Evolutionary conservation across 2,113 vertebrate genomes (phyloP), one percentile per base, ranked within the genome.

Genomic region (Triplophysa dalaica): DNA sequence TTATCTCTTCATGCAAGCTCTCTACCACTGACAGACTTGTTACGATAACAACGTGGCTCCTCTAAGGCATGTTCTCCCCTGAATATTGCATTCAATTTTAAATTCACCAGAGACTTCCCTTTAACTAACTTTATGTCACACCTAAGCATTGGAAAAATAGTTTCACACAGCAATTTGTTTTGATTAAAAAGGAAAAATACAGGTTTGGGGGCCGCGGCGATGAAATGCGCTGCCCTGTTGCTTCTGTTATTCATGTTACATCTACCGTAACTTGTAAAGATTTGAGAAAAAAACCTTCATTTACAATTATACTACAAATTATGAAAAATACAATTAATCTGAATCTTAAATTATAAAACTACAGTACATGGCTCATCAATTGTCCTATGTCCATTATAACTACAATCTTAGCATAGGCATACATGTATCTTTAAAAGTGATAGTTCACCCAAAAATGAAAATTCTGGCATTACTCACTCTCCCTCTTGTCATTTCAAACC

Each of bases 1-100:
- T 81, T 88, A 86, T 90, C 85, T 75, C 61, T 85, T 61, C 65
- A 52, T 54, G 43, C 67, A 69, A 73, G 52, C 72, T 75, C 54
- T 52, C 78, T 68, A 64, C 50, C 62, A 62, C 14, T 73, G 75
- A 78, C 65, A 81, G 45, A 74, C 79, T 61, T 81, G 64, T 70
- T 77, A 84, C 24, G 14, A 75, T 84, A 78, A 77, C 78, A 77
- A 73, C 29, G 17, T 50, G 62, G 17, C 48, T 77, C 63, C 52
- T 72, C 61, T 43, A 66, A 60, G 60, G 17, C 67, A 78, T 78
- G 68, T 43, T 77, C 60, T 43, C 41, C 29, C 19, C 56, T 80
- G 63, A 70, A 74, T 66, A 65, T 73, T 66, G n/a, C 26, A 73
- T 81, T 77, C 13, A 75, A 75, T 54, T 68, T 74, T 8, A 63